Evolutionary conservation across 2,113 vertebrate species (phyloP).

Genomic region (Spheniscus mendiculus): DNA sequence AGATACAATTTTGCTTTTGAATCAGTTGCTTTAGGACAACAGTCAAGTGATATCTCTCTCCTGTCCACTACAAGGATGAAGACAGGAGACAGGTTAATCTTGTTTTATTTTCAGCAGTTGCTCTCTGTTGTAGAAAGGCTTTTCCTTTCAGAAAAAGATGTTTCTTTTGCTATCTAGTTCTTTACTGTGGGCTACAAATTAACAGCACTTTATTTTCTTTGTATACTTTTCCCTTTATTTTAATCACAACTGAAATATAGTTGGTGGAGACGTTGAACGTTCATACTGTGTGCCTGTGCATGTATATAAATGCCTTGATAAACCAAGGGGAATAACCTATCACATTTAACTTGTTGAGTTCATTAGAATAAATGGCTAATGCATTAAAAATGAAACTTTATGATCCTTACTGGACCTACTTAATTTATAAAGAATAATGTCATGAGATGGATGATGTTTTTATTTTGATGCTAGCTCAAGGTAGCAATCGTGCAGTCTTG

Average conservation of each 20-base stretch:
- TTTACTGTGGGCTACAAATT: background rate
- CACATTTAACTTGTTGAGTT: background rate
- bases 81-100: background rate
- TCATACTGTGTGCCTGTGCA: background rate
- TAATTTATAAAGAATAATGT: background rate
- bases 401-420: background rate
- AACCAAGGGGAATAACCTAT: background rate
- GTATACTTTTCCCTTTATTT: background rate
- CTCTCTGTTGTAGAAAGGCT: background rate
- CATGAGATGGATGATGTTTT: background rate
- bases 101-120: background rate
- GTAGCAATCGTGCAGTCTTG: background rate
- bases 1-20: background rate
- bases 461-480: background rate
- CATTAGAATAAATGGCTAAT: background rate
- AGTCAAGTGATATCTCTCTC: background rate
- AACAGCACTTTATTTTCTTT: background rate
- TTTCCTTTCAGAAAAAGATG: background rate
- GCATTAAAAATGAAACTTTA: background rate
- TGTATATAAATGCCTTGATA: background rate
- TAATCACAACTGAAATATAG: background rate
- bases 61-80: background rate
- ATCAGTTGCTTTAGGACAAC: background rate
- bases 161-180: background rate
- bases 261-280: background rate